phyloP scores from a whole-genome alignment of 37 sponge, comb jelly and placozoan species.

The Diacarnus erythraeanus region DNA sequence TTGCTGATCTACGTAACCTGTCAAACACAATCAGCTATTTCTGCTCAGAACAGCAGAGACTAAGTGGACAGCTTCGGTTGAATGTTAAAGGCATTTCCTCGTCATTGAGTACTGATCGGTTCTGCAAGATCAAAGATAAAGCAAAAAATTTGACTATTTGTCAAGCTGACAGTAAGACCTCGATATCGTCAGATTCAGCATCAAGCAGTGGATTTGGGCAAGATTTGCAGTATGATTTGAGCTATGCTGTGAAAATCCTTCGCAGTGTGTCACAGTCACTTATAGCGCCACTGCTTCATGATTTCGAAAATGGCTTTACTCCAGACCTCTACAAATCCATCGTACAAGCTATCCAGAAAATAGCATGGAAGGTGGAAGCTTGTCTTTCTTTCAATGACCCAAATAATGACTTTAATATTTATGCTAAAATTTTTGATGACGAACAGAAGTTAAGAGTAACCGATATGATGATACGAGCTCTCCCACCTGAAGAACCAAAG shows the following conservation, averaged over 20 bases:
- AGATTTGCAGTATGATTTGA: constrained; percentile 9
- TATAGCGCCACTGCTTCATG: constrained; percentile 21
- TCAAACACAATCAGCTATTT: constrained; percentile 48
- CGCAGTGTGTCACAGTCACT: constrained; percentile 41
- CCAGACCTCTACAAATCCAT: constrained; percentile 37
- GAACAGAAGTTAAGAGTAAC: not conserved
- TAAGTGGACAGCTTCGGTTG: constrained; percentile 1
- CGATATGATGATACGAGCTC: constrained; percentile 38
- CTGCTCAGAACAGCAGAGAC: constrained; percentile 50
- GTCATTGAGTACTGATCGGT: constrained; percentile 15
- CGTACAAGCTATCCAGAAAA: constrained; percentile 46
- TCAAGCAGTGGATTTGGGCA: not conserved
- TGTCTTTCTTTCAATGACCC: constrained; percentile 60
- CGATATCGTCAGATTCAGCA: constrained; percentile 6
- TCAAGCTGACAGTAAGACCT: not conserved
- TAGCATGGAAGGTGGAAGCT: constrained; percentile 75
- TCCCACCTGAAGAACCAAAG: constrained; percentile 57
- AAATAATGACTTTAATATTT: constrained; percentile 12
- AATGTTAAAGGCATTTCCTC: not conserved
- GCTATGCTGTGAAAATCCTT: constrained; percentile 52
- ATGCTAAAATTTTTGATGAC: constrained; percentile 40
- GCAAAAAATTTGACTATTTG: not conserved
- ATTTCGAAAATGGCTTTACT: constrained; percentile 37
- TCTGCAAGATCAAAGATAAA: constrained; percentile 1
- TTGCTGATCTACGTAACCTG: constrained; percentile 40